A percentile compares a stretch with the other conserved stretches of the same genome.
These are phyloP conservation scores for Catamblyrhynchus diadema DNA, from an alignment of 2,797 vertebrate genomes.

Conservation along the genomic window DNA sequence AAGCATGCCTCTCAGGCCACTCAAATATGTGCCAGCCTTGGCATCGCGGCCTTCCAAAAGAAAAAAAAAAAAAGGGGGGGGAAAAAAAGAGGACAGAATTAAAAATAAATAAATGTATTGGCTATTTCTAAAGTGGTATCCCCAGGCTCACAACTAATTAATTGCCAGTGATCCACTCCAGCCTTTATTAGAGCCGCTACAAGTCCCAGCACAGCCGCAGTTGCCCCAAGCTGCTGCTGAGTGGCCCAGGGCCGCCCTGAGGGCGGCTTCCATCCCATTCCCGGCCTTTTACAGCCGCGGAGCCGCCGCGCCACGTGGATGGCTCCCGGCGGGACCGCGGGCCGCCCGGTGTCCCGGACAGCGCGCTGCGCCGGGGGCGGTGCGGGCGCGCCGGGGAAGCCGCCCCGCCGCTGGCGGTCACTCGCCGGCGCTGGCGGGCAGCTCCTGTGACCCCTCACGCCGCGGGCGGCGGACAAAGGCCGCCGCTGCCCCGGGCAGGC, in stretches of 20 bases:
- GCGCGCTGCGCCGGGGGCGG: not conserved
- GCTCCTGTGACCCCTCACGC: not conserved
- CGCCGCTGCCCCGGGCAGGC: not conserved
- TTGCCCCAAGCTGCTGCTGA: not conserved
- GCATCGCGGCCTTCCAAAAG: not conserved
- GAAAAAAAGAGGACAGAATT: not conserved
- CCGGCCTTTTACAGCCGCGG: not conserved
- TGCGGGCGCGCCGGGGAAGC: not conserved
- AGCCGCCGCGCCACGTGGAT: not conserved
- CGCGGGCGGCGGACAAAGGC: not conserved
- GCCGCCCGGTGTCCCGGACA: not conserved
- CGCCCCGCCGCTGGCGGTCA: not conserved
- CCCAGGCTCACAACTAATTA: not conserved
- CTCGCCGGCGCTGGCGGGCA: not conserved
- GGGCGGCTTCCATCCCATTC: not conserved
- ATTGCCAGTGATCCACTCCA: not conserved
- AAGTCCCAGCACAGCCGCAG: not conserved
- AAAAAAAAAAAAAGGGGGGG: not conserved
- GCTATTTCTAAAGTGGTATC: not conserved
- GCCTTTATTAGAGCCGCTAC: accelerated
- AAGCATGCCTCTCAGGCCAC: accelerated
- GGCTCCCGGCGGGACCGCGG: not conserved
- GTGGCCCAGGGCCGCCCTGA: not conserved
- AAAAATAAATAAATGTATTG: not conserved
- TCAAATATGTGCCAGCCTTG: accelerated